Conservation (phyloP, 2,888 invertebrate species). For the Xylocampa areola region DNA sequence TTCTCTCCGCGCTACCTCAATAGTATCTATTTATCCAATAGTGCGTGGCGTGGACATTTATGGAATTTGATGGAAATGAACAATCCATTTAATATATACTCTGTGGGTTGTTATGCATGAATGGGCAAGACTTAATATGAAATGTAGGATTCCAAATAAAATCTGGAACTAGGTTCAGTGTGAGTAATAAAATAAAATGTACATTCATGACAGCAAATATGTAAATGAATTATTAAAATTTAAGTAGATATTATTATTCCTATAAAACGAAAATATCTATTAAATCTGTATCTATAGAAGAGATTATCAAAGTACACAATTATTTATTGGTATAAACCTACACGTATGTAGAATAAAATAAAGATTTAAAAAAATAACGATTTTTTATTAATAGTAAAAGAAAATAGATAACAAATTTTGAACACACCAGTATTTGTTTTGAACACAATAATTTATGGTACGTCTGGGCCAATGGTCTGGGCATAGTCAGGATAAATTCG, state of each 20-base stretch:
- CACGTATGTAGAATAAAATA: conserved; percentile 47
- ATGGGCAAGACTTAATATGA: no score
- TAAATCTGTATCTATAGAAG: conserved; percentile 12
- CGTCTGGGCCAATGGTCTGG: no score
- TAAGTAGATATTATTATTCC: no score
- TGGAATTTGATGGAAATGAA: neutral
- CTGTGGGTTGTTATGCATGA: conserved; percentile 21
- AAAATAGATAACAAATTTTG: no score
- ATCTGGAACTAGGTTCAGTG: neutral
- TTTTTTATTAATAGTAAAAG: no score
- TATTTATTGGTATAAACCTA: conserved; percentile 18
- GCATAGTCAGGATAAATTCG: no score
- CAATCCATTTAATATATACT: conserved; percentile 20
- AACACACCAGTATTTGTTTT: no score
- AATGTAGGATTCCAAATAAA: neutral
- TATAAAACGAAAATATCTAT: conserved; percentile 29
- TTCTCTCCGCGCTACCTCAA: neutral
- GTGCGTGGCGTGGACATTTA: neutral
- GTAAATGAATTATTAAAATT: conserved; percentile 30
- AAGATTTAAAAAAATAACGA: conserved; percentile 24
- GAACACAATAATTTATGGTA: no score
- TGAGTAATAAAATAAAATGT: conserved; percentile 29
- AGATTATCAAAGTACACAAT: conserved; percentile 3
- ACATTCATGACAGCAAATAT: conserved; percentile 40
- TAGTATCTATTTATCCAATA: neutral